A percentile compares a stretch with the other conserved stretches of the same genome.
Conservation (phyloP, 2,113 vertebrate genomes). For the Cheilinus undulatus region DNA sequence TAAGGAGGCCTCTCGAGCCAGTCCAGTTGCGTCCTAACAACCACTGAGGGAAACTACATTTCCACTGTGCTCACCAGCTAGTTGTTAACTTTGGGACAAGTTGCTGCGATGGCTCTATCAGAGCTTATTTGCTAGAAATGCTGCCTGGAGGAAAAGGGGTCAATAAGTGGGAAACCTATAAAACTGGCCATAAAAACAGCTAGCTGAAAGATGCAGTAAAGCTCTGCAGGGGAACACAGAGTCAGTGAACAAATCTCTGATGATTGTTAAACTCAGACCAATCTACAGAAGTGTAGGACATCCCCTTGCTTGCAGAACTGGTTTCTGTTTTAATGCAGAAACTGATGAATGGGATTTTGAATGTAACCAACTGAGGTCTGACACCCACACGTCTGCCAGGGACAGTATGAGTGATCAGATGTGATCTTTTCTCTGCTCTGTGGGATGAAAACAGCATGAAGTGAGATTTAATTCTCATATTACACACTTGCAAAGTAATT, state of each 20-base stretch:
- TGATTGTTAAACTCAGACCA: background rate
- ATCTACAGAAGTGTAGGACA: background rate
- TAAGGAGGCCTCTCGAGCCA: no score
- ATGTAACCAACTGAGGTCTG: slow-evolving; percentile 34
- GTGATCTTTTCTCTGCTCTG: slow-evolving; percentile 20
- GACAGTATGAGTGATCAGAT: slow-evolving; percentile 43
- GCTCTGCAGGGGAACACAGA: background rate
- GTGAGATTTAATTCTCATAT: slow-evolving; percentile 30
- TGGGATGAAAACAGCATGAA: slow-evolving; percentile 23
- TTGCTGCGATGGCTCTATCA: no score
- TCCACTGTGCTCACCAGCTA: no score
- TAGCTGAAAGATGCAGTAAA: background rate
- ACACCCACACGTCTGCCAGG: slow-evolving; percentile 52
- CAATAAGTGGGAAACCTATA: no score
- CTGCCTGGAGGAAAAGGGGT: no score
- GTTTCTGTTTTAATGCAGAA: slow-evolving; percentile 26
- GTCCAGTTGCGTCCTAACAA: no score
- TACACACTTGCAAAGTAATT: slow-evolving; percentile 31
- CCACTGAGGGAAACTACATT: no score
- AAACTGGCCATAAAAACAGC: no score
- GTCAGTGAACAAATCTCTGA: background rate
- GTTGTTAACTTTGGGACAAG: no score
- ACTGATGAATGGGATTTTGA: slow-evolving; percentile 42
- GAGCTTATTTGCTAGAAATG: no score
- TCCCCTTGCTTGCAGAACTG: slow-evolving; percentile 6